Evolutionary conservation across 2,113 vertebrate species (phyloP), one percentile per base, ranked within the genome.

Genomic region (Ondatra zibethicus): DNA sequence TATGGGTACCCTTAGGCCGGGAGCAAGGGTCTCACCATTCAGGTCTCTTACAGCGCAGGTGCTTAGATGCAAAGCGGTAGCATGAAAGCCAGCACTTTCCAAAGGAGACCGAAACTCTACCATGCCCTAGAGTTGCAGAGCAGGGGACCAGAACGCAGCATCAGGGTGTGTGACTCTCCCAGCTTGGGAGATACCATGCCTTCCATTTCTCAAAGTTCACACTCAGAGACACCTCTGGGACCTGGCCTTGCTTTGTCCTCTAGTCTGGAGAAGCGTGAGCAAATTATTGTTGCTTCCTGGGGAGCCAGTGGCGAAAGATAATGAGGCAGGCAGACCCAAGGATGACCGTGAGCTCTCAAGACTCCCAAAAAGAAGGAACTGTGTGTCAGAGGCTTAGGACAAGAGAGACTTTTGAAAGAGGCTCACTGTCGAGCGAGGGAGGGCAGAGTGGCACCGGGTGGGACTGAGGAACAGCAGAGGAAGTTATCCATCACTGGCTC

Each of bases 401-500:
- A n/a, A 80, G 77, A 65, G 39, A 36, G 6, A 50, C 6, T 55
- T 88, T 29, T 17, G 52, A 23, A 65, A 36, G 47, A 52, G 36
- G 14, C n/a, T 0, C 10, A 0, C 3, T 0, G 4, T 16, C 29
- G 39, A 39, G 84, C 9, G 4, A 1, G 14, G 12, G 1, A 55
- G 27, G 78, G 31, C 29, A 25, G 39, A 27, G 52, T 0, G 29
- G 8, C 29, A 19, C 8, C 1, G 27, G 55, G 1, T 13, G 36
- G 33, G 61, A 3, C 5, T 29, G 19, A 58, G 36, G 42, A 33
- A 29, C 2, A 0, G 4, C 63, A 66, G 13, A 75, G 50, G 8
- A 33, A 27, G 31, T 29, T 0, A 33, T 0, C 36, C 14, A 0
- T 33, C 11, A 17, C 0, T 2, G 4, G 0, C 31, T n/a, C 10